phyloP scores from a whole-genome alignment of 2,888 invertebrate genomes.

The Laspeyria flexula region DNA sequence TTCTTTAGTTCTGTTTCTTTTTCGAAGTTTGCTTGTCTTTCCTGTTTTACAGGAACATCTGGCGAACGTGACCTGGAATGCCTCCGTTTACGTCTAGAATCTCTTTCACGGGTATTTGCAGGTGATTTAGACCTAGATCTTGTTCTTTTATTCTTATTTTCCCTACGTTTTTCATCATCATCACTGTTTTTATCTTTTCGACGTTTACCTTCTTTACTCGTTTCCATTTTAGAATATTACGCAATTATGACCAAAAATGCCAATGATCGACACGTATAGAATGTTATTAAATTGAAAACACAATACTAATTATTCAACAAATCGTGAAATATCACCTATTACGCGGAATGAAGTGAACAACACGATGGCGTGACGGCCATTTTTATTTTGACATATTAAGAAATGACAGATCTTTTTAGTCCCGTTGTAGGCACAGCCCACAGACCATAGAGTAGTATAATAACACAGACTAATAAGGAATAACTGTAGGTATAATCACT shows the following conservation, averaged over 20 bases:
- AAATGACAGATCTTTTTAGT: neutral
- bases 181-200: conserved; percentile 65
- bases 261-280: neutral
- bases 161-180: conserved; percentile 59
- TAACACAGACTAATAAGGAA: too few species aligned
- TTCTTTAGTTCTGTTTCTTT: conserved; percentile 52
- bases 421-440: too few species aligned
- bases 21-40: conserved; percentile 49
- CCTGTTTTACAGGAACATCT: conserved; percentile 51
- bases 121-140: conserved; percentile 67
- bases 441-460: too few species aligned
- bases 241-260: conserved; percentile 2
- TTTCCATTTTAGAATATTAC: conserved; percentile 58
- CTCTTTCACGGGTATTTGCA: conserved; percentile 48
- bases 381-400: conserved; percentile 29
- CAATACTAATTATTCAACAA: neutral
- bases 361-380: conserved; percentile 38
- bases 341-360: conserved; percentile 4
- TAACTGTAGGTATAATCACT: too few species aligned
- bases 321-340: neutral
- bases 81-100: conserved; percentile 65
- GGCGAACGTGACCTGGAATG: conserved; percentile 69
- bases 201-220: conserved; percentile 62
- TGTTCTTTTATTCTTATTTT: conserved; percentile 63
- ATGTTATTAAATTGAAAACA: neutral